Conservation (phyloP, 1,140 invertebrate species). For the Drosophila persimilis region DNA sequence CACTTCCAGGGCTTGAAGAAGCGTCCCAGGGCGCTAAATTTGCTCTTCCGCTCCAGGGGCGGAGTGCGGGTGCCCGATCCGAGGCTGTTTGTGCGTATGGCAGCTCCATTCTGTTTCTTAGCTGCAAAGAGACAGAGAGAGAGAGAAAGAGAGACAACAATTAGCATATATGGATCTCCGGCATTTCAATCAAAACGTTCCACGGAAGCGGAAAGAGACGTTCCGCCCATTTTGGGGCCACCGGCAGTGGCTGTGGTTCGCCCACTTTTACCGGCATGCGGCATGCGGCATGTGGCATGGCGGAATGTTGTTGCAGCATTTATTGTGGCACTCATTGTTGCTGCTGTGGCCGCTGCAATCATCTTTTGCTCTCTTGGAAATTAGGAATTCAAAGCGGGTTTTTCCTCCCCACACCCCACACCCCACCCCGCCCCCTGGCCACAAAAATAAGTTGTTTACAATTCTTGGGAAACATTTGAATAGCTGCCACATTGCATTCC, state of each 20-base stretch:
- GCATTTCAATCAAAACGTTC: conserved; percentile 23
- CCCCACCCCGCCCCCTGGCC: no score
- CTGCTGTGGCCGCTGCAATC: conserved; percentile 36
- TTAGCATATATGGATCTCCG: conserved; percentile 29
- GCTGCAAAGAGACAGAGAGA: conserved; percentile 86
- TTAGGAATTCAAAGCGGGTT: conserved; percentile 12
- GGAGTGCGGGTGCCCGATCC: conserved; percentile 91
- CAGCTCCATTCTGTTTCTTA: conserved; percentile 96
- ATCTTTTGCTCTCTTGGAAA: conserved; percentile 6
- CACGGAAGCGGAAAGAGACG: conserved; percentile 56
- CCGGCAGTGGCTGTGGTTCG: conserved; percentile 44
- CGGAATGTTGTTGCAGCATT: conserved; percentile 23
- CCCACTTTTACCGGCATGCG: conserved; percentile 37
- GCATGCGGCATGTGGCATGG: conserved; percentile 19
- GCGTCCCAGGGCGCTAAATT: conserved; percentile 95
- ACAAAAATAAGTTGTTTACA: no score
- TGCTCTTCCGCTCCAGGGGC: conserved; percentile 93
- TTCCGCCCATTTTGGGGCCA: conserved; percentile 31
- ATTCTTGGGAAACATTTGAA: no score
- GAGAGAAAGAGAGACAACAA: conserved; percentile 14
- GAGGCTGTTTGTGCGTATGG: conserved; percentile 92
- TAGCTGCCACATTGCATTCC: no score
- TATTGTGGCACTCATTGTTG: conserved; percentile 24
- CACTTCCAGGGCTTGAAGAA: conserved; percentile 99
- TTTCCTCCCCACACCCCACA: no score